Base-by-base conservation (phyloP, 1,140 invertebrate species). In the Psilanteris sp. region DNA sequence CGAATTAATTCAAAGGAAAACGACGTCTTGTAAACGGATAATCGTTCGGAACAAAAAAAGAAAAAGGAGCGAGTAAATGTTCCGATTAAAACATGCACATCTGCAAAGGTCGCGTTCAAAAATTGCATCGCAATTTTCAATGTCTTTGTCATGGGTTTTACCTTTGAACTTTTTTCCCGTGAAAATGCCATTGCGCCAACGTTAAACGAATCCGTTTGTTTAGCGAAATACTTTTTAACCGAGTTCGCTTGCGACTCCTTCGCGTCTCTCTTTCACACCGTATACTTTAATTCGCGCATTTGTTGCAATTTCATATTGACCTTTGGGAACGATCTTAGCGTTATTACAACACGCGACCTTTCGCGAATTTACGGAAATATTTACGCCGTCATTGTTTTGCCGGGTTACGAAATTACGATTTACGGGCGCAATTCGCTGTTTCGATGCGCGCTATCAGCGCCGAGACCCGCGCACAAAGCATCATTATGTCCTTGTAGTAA, bases 311-410 rank as follows among this genome's bases (percentile, higher is more conserved):
- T 34, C 27, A 8, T 36, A 48, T 27, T 67, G 41, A 67, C 62
- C 62, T 67, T 67, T 67, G 41, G 9, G 43, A 68, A 50, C 20
- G 50, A 50, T 55, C 50, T 39, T 34, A 9, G n/a, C 15, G 7
- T 52, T 52, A 29, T 68, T 68, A 18, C 64, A 34, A 68, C 64
- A 68, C 18, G 43, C 34, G 52, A 68, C 64, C 64, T 68, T 68
- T 68, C 32, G 64, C 27, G 50, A 68, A 57, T 68, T 68, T 68
- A 68, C 41, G 52, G 52, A 70, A 70, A 70, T 68, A 68, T 68
- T 57, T 50, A 13, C 43, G 14, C 32, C 52, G 44, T 22, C 20
- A 57, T 68, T 68, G 64, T 67, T 57, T 41, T 27, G 46, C 4
- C 2, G 14, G 14, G 1, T 66, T 66, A 18, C 37, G 52, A 68